Evolutionary conservation across 2,797 vertebrate species (phyloP).

Genomic region (Epinephelus awoara): DNA sequence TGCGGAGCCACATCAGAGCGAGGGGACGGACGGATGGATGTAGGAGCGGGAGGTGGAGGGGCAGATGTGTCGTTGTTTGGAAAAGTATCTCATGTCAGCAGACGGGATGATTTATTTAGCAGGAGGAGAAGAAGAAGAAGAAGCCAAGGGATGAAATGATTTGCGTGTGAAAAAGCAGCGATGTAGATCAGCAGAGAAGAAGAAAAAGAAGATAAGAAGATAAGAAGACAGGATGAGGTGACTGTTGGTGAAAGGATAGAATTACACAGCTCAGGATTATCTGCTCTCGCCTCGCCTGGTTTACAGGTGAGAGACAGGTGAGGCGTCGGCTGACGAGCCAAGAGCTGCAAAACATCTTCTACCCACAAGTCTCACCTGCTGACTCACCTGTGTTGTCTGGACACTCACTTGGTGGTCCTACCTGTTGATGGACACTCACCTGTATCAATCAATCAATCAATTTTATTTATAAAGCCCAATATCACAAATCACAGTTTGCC

Average conservation of each 20-base stretch:
- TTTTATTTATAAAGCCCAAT: too few relatives aligned
- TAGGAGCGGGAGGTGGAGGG: slow-evolving; percentile 2
- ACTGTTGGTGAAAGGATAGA: slow-evolving; percentile 72
- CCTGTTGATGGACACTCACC: too few relatives aligned
- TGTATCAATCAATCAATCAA: too few relatives aligned
- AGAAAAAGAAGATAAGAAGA: slow-evolving; percentile 52
- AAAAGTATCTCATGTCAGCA: slow-evolving; percentile 73
- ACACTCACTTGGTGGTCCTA: too few relatives aligned
- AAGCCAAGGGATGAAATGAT: slow-evolving; percentile 60
- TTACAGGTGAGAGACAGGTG: slow-evolving; percentile 66
- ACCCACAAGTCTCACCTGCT: background rate
- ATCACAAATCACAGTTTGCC: too few relatives aligned
- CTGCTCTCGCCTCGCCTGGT: slow-evolving; percentile 57
- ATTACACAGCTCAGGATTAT: slow-evolving; percentile 68
- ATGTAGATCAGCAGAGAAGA: slow-evolving; percentile 72
- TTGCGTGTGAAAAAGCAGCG: slow-evolving; percentile 65
- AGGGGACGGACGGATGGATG: slow-evolving; percentile 20
- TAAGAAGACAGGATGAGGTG: slow-evolving; percentile 65
- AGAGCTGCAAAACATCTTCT: slow-evolving; percentile 37
- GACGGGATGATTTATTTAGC: slow-evolving; percentile 74
- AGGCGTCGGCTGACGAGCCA: slow-evolving; percentile 39
- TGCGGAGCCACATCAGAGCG: slow-evolving; percentile 78
- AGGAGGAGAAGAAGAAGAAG: slow-evolving; percentile 28
- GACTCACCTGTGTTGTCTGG: too few relatives aligned
- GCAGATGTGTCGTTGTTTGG: slow-evolving; percentile 60